phyloP scores from a whole-genome alignment of 1,140 invertebrate genomes.

The Cylas formicarius region DNA sequence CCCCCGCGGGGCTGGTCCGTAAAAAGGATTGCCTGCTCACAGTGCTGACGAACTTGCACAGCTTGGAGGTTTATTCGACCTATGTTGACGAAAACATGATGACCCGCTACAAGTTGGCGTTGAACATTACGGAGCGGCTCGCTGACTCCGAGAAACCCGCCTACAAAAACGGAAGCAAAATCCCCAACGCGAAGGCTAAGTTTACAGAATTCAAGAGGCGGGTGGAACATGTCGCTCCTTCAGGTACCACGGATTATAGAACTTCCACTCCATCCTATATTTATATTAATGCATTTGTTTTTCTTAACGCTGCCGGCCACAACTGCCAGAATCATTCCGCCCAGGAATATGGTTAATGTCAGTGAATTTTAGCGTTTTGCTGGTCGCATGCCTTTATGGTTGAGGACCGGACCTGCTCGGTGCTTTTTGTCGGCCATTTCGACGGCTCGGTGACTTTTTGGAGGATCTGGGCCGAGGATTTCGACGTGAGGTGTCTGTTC shows the following conservation, averaged over 20 bases:
- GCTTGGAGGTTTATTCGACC: constrained; percentile 26
- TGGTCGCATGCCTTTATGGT: constrained; percentile 25
- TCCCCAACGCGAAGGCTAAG: constrained; percentile 11
- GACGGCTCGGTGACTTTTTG: constrained; percentile 27
- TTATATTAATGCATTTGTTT: background rate
- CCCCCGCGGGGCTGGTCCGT: constrained; percentile 20
- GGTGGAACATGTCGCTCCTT: constrained; percentile 17
- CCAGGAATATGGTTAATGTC: no score
- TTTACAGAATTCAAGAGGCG: constrained; percentile 26
- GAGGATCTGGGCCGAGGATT: constrained; percentile 18
- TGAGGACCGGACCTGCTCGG: constrained; percentile 6
- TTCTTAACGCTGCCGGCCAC: background rate
- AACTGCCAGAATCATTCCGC: background rate
- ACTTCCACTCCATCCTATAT: background rate
- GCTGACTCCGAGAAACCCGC: constrained; percentile 13
- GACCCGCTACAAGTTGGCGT: constrained; percentile 19
- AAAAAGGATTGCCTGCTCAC: constrained; percentile 22
- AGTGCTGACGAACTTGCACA: constrained; percentile 25
- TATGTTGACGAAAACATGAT: constrained; percentile 18
- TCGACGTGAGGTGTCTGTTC: constrained; percentile 12
- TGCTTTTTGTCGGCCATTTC: constrained; percentile 29
- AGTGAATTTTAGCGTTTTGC: constrained; percentile 23
- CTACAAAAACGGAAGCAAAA: constrained; percentile 17
- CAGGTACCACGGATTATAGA: constrained; percentile 11
- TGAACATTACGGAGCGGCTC: constrained; percentile 24